Conservation (phyloP, 2,888 invertebrate genomes). For the Phengaris alcon region DNA sequence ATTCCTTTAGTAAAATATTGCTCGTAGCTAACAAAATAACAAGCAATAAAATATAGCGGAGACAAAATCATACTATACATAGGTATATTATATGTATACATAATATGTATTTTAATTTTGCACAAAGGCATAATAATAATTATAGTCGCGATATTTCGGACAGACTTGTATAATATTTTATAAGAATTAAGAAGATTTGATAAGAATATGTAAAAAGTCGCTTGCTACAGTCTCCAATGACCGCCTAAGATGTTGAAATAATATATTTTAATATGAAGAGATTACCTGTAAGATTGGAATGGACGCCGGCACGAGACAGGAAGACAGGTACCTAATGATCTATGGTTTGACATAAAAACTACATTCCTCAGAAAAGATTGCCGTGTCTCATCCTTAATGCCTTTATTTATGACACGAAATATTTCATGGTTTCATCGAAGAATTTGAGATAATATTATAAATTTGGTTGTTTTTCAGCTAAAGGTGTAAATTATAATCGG, state of each 20-base stretch:
- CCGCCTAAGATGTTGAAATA: not conserved
- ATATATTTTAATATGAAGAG: not conserved
- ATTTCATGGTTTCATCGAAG: not conserved
- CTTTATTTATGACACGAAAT: constrained; percentile 31
- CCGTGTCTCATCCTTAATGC: constrained; percentile 32
- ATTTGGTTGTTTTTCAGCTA: not conserved
- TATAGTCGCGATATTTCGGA: too few species aligned
- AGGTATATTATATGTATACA: too few species aligned
- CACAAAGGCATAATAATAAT: too few species aligned
- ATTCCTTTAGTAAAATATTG: too few species aligned
- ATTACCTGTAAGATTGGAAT: constrained; percentile 6
- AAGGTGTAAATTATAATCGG: too few species aligned
- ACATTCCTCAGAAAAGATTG: constrained; percentile 34
- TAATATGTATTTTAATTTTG: too few species aligned
- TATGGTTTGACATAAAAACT: constrained; percentile 33
- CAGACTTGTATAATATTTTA: too few species aligned
- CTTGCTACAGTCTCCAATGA: not conserved
- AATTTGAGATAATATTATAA: not conserved
- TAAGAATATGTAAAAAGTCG: not conserved
- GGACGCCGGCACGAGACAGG: constrained; percentile 20
- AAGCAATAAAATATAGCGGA: too few species aligned
- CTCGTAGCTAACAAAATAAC: too few species aligned
- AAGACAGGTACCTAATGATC: constrained; percentile 25
- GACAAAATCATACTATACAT: too few species aligned
- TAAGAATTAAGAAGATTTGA: too few species aligned